A percentile compares a stretch with the other conserved stretches of the same genome.
These are phyloP conservation scores for Notolabrus celidotus DNA, from an alignment of 2,797 vertebrate genomes.

Conservation along the genomic window DNA sequence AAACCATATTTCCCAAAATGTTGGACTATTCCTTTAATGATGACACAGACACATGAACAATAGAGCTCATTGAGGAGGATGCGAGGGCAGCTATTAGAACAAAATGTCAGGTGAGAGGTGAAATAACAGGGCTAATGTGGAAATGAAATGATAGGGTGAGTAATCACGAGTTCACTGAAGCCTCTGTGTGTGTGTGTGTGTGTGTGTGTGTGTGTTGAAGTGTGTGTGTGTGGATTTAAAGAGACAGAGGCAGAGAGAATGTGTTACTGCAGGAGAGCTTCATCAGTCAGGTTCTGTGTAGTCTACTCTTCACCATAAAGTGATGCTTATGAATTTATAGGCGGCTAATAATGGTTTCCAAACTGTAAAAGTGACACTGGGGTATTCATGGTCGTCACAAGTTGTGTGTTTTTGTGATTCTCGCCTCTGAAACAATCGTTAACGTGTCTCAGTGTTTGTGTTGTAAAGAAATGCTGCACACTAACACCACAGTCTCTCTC, in stretches of 20 bases:
- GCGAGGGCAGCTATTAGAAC: slow-evolving; percentile 10
- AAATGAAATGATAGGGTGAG: slow-evolving; percentile 49
- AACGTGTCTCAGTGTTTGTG: slow-evolving; percentile 18
- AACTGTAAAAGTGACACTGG: slow-evolving; percentile 12
- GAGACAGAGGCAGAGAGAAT: not conserved
- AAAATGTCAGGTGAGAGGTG: slow-evolving; percentile 30
- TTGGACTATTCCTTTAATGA: slow-evolving; percentile 1
- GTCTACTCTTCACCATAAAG: slow-evolving; percentile 39
- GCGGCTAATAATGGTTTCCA: slow-evolving; percentile 13
- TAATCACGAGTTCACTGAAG: slow-evolving; percentile 20
- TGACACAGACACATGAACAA: not conserved
- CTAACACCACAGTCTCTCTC: not conserved
- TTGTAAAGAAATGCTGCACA: slow-evolving; percentile 5
- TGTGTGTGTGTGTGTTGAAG: slow-evolving; percentile 12
- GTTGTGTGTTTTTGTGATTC: slow-evolving; percentile 2
- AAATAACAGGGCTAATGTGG: slow-evolving; percentile 46
- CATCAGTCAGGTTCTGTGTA: slow-evolving; percentile 42
- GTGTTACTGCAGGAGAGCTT: slow-evolving; percentile 21
- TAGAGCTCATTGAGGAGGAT: slow-evolving; percentile 13
- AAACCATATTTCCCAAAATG: not conserved
- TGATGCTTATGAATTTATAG: slow-evolving; percentile 23
- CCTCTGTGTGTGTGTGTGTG: slow-evolving; percentile 4
- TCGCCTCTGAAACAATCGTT: not conserved
- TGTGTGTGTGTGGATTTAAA: slow-evolving; percentile 17
- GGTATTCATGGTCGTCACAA: slow-evolving; percentile 10